Evolutionary conservation across 2,888 invertebrate species (phyloP), one percentile per base, ranked within the genome.

Genomic region (Ochropleura leucogaster): DNA sequence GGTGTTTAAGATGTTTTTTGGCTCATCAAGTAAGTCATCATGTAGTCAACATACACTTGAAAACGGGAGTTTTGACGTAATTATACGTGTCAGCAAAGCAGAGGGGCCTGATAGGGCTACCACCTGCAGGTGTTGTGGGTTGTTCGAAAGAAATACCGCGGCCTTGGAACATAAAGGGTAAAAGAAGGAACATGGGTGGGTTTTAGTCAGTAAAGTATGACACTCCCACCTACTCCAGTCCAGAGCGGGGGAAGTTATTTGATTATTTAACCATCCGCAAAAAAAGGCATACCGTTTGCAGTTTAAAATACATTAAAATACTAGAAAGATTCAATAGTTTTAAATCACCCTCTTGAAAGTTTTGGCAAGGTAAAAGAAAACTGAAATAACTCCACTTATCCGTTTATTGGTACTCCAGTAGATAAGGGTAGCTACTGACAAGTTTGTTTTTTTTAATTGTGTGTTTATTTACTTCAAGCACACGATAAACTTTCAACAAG

Each of bases 1-100:
- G n/a, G 42, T 66, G 42, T 30, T 62, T 42, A 16, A 53, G 40
- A 51, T 47, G 30, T 80, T 78, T 78, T 78, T 40, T 51, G 7
- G 9, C 72, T 12, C 14, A 18, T 63, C 20, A 79, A 79, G 10
- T 49, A 46, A 79, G 10, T 49, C 40, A 63, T 55, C 14, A 18
- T 55, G 30, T 49, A 49, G 42, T 9, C 8, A 6, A 42, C 12
- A 9, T 79, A 70, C 30, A 3, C 30, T 3, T 30, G 30, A 30
- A 30, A 30, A 30, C 16, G 9, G 16, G 16, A 70, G 60, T 71
- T 30, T 30, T 30, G 30, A 30, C 30, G 30, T 30, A n/a, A n/a
- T n/a, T n/a, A 30, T 30, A 30, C 30, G 30, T 30, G 30, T 30
- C 30, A 30, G 30, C 30, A 30, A 30, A 30, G 30, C 30, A 30